Percentiles rank a stretch among this genome's conserved stretches.
These are phyloP conservation scores for Cataglyphis albicans DNA, from an alignment of 2,888 invertebrate genomes.

Conservation along the genomic window DNA sequence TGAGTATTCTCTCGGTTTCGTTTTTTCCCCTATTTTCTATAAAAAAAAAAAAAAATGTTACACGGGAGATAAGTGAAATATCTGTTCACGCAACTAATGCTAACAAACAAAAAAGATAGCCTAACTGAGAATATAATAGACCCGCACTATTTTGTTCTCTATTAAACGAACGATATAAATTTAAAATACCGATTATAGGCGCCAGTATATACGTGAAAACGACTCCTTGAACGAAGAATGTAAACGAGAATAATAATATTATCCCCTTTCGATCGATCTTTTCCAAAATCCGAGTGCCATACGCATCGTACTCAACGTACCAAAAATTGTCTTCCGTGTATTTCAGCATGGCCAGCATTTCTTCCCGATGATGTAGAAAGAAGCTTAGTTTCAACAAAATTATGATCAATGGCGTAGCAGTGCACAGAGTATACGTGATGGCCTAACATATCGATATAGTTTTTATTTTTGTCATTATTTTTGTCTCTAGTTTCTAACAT, in stretches of 20 bases:
- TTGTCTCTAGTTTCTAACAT: not conserved
- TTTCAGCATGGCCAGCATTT: conserved; percentile 61
- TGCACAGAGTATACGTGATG: conserved; percentile 67
- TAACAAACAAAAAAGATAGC: not conserved
- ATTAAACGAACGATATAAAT: conserved; percentile 15
- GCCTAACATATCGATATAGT: conserved; percentile 64
- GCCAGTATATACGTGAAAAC: conserved; percentile 58
- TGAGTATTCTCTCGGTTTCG: conserved; percentile 63
- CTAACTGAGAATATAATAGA: not conserved
- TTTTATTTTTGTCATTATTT: not conserved
- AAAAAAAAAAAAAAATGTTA: not conserved
- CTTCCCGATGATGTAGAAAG: conserved; percentile 60
- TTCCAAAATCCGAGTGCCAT: conserved; percentile 59
- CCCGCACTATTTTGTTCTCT: conserved; percentile 28
- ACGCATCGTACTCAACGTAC: conserved; percentile 65
- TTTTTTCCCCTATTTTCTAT: conserved; percentile 68
- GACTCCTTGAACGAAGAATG: conserved; percentile 64
- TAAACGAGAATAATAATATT: conserved; percentile 64
- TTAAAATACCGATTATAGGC: conserved; percentile 65
- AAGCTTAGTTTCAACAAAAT: conserved; percentile 64
- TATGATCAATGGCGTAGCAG: conserved; percentile 67
- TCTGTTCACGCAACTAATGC: not conserved
- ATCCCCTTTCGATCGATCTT: conserved; percentile 64
- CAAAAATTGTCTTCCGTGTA: conserved; percentile 71
- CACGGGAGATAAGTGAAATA: not conserved